These are phyloP conservation scores for Ovis canadensis DNA, from an alignment of 2,113 vertebrate genomes.

Conservation along the genomic window DNA sequence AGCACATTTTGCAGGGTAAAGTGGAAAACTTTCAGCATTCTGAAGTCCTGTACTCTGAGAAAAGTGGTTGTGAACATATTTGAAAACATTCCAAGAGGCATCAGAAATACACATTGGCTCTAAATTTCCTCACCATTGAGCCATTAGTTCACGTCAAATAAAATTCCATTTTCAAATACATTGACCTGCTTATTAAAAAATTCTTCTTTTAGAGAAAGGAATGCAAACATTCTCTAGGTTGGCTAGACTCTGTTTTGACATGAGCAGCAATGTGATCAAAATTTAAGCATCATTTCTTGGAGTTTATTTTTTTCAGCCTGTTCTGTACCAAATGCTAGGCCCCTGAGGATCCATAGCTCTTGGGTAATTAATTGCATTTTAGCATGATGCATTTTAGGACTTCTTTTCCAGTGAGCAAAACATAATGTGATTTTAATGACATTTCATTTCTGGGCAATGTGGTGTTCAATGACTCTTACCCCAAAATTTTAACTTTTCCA, in stretches of 20 bases:
- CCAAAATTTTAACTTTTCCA: slow-evolving; percentile 18
- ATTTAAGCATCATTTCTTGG: neutral
- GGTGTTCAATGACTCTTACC: neutral
- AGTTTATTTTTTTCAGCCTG: neutral
- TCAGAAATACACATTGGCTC: neutral
- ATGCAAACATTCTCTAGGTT: neutral
- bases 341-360: neutral
- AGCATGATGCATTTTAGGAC: neutral
- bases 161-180: slow-evolving; percentile 19
- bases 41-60: neutral
- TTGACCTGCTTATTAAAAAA: neutral
- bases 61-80: neutral
- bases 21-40: neutral
- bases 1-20: slow-evolving; percentile 34
- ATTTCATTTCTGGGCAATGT: neutral
- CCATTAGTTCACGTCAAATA: neutral
- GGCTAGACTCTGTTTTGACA: neutral
- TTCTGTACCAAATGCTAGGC: neutral
- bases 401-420: neutral
- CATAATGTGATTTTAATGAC: neutral
- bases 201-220: neutral
- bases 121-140: neutral
- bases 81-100: slow-evolving; percentile 21
- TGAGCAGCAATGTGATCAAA: neutral
- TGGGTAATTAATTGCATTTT: neutral